Evolutionary conservation across 2,888 invertebrate genomes (phyloP).

Genomic region (Eristalinus sepulchralis): DNA sequence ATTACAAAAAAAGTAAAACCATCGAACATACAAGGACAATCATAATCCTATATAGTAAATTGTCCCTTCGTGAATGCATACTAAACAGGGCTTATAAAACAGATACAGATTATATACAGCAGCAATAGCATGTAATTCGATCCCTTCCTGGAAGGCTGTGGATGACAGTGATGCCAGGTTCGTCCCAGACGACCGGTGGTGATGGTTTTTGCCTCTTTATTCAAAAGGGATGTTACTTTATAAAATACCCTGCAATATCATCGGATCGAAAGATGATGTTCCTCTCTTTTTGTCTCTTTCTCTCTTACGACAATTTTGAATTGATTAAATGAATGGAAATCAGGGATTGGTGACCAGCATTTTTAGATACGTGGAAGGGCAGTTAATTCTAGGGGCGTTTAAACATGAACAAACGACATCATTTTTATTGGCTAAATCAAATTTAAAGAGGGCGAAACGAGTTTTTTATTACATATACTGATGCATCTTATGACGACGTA

Average conservation of each 20-base stretch:
- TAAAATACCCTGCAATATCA: slow-evolving; percentile 38
- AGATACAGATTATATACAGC: slow-evolving; percentile 68
- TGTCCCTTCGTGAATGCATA: slow-evolving; percentile 64
- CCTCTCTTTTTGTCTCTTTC: slow-evolving; percentile 1
- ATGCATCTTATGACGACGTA: no score
- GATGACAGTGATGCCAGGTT: slow-evolving; percentile 54
- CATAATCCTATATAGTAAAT: slow-evolving; percentile 69
- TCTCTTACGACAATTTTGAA: neutral
- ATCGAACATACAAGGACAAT: slow-evolving; percentile 59
- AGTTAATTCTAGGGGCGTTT: slow-evolving; percentile 51
- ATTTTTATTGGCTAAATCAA: slow-evolving; percentile 60
- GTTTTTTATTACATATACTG: neutral
- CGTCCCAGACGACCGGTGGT: slow-evolving; percentile 50
- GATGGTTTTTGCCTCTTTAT: slow-evolving; percentile 71
- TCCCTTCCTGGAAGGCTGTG: slow-evolving; percentile 63
- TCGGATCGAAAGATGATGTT: neutral
- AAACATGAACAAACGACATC: slow-evolving; percentile 45
- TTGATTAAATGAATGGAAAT: slow-evolving; percentile 13
- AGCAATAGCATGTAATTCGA: slow-evolving; percentile 70
- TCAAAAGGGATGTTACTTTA: slow-evolving; percentile 61
- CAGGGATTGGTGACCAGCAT: slow-evolving; percentile 19
- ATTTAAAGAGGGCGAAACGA: slow-evolving; percentile 24
- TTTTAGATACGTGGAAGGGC: slow-evolving; percentile 43
- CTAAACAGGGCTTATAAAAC: slow-evolving; percentile 69
- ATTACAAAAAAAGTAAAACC: slow-evolving; percentile 45